Conservation (phyloP, 2,113 vertebrate species). For the Salvelinus alpinus region DNA sequence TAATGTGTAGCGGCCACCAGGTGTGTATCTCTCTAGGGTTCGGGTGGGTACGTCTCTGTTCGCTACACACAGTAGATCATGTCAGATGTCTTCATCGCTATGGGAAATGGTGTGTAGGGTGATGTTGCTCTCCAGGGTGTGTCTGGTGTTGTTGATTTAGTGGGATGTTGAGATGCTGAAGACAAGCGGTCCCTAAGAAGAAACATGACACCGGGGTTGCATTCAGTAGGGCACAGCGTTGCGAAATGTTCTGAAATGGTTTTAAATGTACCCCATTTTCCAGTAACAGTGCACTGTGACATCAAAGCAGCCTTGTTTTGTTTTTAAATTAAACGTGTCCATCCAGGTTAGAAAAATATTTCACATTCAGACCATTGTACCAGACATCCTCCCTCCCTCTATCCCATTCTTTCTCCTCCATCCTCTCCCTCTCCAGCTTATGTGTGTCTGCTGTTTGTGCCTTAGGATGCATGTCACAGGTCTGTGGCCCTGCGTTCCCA, state of each 20-base stretch:
- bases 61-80: too few relatives aligned
- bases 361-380: not conserved
- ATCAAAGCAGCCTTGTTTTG: not conserved
- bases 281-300: not conserved
- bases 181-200: too few relatives aligned
- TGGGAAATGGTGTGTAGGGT: too few relatives aligned
- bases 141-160: too few relatives aligned
- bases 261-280: not conserved
- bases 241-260: not conserved
- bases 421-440: not conserved
- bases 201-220: too few relatives aligned
- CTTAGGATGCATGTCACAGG: slow-evolving; percentile 46
- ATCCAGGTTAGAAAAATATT: not conserved
- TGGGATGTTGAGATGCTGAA: too few relatives aligned
- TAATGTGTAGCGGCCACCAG: too few relatives aligned
- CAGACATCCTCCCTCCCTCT: not conserved
- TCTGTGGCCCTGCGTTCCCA: slow-evolving; percentile 42
- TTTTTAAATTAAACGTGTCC: too few relatives aligned
- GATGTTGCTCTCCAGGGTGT: too few relatives aligned
- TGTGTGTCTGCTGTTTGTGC: slow-evolving; percentile 42
- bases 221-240: not conserved
- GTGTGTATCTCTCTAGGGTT: too few relatives aligned
- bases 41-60: too few relatives aligned
- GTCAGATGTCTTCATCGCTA: too few relatives aligned
- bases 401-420: not conserved